Evolutionary conservation across 2,888 invertebrate genomes (phyloP), one percentile per base, ranked within the genome.

Genomic region (Hartigia nigra): DNA sequence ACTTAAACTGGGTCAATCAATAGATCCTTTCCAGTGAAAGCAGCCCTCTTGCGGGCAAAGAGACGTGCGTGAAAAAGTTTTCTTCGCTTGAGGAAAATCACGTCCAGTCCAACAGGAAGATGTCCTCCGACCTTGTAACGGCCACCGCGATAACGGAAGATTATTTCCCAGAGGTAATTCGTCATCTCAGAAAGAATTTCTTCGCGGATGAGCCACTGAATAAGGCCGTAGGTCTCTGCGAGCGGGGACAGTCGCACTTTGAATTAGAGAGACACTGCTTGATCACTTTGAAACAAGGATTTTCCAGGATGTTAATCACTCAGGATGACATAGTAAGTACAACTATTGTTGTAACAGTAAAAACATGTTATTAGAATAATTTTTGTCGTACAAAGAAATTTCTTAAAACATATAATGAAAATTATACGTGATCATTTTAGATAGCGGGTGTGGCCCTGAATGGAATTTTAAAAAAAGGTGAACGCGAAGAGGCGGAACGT

Each of bases 151-250:
- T 94, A 77, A 92, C 93, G 36, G 91, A 92, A 83, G 90, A 92
- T 72, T 92, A 92, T 81, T 94, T 93, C 85, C 93, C 94, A 36
- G 94, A 94, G 36, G 95, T 96, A 76, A 94, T 97, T 81, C 91
- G 93, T 36, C 96, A 96, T 89, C 93, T 97, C 76, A 93, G 96
- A 69, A 92, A 94, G 83, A 96, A 95, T 88, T 96, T 96, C 92
- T 97, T 97, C 90, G 95, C 96, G 0, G 97, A 97, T 88, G 97
- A 97, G 90, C 97, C 97, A 0, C 93, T 97, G 74, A 97, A 97
- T 92, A 94, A 94, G 85, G 95, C 96, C 0, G 95, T 96, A n/a
- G 93, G 94, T 14, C 93, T 97, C 11, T 96, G 96, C 88, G 91
- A 93, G 76, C 93, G 94, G 11, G 96, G 96, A 0, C 94, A 95